Evolutionary conservation across 37 sponge, comb jelly and placozoan species (phyloP), one percentile per base, ranked within the genome.

Genomic region (Ephydatia muelleri): DNA sequence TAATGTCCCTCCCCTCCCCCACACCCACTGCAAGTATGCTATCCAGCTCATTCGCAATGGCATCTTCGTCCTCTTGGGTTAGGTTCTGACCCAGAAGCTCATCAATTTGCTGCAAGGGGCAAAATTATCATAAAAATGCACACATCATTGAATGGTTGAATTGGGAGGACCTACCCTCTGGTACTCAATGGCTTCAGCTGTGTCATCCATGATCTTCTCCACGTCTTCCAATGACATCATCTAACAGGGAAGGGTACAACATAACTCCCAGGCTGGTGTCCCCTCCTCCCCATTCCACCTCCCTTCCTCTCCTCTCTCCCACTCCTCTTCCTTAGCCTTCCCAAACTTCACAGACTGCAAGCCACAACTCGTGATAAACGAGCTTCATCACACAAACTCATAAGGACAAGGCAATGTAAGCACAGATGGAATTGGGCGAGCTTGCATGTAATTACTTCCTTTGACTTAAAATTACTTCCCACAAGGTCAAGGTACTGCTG

Each of bases 201-300:
- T 98, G 40, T 98, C 97, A 5, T 83, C 95, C 95, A 98, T 94
- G 64, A 98, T 89, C 78, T 83, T 84, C 76, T 98, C 99, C 32
- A 98, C 99, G 85, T 96, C 95, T 48, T 98, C 99, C 9, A 98
- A 70, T 16, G 99, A 98, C 94, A 96, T 94, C 67, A 98, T 89
- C 93, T 93, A 68, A 8, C 31, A 23, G 29, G 75, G 39, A 68
- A 2, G 1, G 57, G 57, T 57, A 57, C 16, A 57, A n/a, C n/a
- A n/a, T n/a, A n/a, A n/a, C n/a, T n/a, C 19, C 57, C 16, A 6
- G 43, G 43, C 6, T 43, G 43, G 43, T 43, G 43, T 6, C 43
- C 43, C 43, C 43, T 21, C 57, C 19, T 57, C 57, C 19, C 19
- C 57, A 14, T 14, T 57, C 57, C 16, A 4, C 57, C 57, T 1